phyloP scores from a whole-genome alignment of 2,113 vertebrate species.

The Pedionomus torquatus region DNA sequence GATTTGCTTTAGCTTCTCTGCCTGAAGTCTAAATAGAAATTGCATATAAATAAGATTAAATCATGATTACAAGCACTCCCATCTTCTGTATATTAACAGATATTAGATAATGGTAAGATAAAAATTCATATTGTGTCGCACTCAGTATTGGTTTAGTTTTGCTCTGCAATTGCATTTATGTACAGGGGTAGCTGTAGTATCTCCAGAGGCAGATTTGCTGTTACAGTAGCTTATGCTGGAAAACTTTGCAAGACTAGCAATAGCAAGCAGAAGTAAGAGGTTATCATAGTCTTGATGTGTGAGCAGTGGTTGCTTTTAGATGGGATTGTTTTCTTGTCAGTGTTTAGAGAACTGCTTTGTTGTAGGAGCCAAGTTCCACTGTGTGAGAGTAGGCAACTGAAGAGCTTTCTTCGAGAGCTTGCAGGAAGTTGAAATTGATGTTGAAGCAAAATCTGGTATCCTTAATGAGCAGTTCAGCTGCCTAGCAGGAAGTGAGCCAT shows the following conservation, averaged over 20 bases:
- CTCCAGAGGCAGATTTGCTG: not conserved
- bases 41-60: not conserved
- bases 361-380: not conserved
- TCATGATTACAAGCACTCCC: not conserved
- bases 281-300: accelerated
- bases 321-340: not conserved
- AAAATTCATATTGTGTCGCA: not conserved
- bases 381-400: not conserved
- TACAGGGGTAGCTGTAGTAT: not conserved
- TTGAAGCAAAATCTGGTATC: not conserved
- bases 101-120: not conserved
- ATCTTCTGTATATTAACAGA: not conserved
- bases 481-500: not conserved
- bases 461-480: constrained; percentile 45
- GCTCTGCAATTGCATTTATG: not conserved
- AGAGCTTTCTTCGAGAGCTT: not conserved
- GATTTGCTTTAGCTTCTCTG: not conserved
- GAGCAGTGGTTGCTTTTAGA: not conserved
- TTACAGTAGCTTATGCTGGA: not conserved
- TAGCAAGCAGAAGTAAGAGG: not conserved
- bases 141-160: not conserved
- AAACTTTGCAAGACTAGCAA: not conserved
- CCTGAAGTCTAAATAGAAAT: not conserved
- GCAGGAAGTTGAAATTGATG: not conserved
- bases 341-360: not conserved